Percentiles rank a stretch among this genome's conserved stretches.
phyloP scores from a whole-genome alignment of 2,797 vertebrate species.

The Schizothorax lantsangensis region DNA sequence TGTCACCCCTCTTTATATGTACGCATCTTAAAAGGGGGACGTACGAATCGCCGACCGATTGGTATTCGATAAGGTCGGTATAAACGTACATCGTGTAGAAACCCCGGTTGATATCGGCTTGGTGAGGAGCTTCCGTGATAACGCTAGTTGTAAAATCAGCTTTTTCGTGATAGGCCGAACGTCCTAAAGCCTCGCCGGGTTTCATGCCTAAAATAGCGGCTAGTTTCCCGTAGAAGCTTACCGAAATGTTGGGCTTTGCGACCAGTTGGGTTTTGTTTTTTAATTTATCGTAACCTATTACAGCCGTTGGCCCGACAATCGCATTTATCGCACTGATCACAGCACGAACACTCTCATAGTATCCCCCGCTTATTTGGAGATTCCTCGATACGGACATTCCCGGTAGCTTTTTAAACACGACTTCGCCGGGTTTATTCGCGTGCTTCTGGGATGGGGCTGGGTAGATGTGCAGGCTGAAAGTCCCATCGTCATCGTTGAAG shows the following conservation, averaged over 20 bases:
- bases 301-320: too few species aligned
- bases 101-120: neutral
- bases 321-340: too few species aligned
- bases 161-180: neutral
- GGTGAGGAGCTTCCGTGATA: too few species aligned
- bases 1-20: neutral
- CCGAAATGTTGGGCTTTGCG: neutral
- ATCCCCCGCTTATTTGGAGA: neutral
- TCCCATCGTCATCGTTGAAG: too few species aligned
- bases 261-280: too few species aligned
- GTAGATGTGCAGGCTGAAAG: neutral
- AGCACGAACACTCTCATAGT: too few species aligned
- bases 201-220: neutral
- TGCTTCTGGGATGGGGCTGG: neutral
- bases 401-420: neutral
- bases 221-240: neutral
- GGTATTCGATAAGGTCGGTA: neutral
- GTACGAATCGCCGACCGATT: too few species aligned
- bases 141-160: too few species aligned
- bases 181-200: neutral
- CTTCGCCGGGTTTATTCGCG: too few species aligned
- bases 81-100: neutral
- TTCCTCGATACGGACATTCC: neutral
- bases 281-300: too few species aligned
- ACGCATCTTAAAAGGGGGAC: conserved; percentile 19